These are phyloP conservation scores for Cettia cetti DNA, from an alignment of 2,113 vertebrate species.

Conservation along the genomic window DNA sequence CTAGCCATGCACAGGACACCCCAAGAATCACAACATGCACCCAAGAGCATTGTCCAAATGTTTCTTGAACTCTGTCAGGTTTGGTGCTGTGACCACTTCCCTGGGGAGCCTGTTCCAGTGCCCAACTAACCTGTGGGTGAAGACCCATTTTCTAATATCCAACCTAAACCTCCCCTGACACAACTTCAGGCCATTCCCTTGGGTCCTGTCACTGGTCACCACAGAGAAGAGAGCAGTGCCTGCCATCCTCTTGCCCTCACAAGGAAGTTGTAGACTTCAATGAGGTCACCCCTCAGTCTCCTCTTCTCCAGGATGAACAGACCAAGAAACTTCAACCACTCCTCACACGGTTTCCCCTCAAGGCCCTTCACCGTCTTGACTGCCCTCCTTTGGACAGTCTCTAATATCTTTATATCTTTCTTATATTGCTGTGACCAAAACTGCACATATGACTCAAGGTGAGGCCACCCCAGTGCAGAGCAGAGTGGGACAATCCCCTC, in stretches of 20 bases:
- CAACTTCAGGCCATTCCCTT: background rate
- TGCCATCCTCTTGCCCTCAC: background rate
- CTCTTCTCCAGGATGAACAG: background rate
- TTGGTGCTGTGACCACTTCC: background rate
- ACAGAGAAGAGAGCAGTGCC: background rate
- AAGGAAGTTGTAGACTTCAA: background rate
- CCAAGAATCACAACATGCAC: background rate
- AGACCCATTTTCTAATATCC: background rate
- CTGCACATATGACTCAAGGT: accelerated
- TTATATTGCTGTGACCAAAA: background rate
- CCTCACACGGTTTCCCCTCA: accelerated
- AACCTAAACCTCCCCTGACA: background rate
- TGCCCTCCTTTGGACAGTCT: background rate
- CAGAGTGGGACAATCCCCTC: background rate
- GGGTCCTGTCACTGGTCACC: background rate
- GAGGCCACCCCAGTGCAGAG: accelerated
- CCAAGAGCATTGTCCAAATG: background rate
- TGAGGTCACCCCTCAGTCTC: background rate
- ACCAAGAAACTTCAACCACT: background rate
- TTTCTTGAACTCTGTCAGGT: background rate
- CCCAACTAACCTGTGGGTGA: background rate
- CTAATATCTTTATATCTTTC: background rate
- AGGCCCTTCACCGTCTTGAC: background rate
- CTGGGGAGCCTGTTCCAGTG: background rate
- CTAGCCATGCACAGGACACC: background rate